Evolutionary conservation across 2,797 vertebrate genomes (phyloP).

Genomic region (Lycodopsis pacificus): DNA sequence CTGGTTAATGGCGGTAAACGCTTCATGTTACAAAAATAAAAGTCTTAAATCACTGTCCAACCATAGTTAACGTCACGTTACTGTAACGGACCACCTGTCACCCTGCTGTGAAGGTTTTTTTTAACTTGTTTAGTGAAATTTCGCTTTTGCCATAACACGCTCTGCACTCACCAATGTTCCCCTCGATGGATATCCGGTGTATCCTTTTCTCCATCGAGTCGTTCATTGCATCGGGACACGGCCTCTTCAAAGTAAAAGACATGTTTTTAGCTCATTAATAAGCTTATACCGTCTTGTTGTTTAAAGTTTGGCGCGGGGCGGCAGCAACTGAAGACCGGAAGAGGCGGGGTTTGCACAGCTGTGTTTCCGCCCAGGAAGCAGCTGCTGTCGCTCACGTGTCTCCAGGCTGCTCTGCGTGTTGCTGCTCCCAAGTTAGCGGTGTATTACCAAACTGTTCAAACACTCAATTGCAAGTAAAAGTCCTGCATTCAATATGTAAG

Average conservation of each 20-base stretch:
- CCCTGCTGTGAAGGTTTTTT: not conserved
- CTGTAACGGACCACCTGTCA: too few relatives aligned
- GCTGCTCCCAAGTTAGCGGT: too few relatives aligned
- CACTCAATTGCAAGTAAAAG: not conserved
- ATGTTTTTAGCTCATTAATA: slow-evolving; percentile 64
- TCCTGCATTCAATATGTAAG: not conserved
- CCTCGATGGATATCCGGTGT: slow-evolving; percentile 90
- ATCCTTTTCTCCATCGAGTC: slow-evolving; percentile 70
- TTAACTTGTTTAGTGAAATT: rapidly evolving
- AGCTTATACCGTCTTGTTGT: not conserved
- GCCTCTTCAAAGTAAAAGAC: slow-evolving; percentile 86
- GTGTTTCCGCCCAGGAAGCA: slow-evolving; percentile 48
- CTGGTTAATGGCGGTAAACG: slow-evolving; percentile 7
- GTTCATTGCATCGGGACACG: slow-evolving; percentile 57
- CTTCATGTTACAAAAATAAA: too few relatives aligned
- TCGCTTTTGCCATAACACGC: not conserved
- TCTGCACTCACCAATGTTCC: slow-evolving; percentile 90
- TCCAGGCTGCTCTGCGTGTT: not conserved
- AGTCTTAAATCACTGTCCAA: not conserved
- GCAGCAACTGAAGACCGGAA: slow-evolving; percentile 33
- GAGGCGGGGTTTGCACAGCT: not conserved
- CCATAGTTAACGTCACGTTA: too few relatives aligned
- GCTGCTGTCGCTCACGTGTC: not conserved
- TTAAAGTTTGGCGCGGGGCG: slow-evolving; percentile 60
- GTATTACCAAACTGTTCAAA: too few relatives aligned